Percentiles rank a stretch among this genome's conserved stretches.
These are phyloP conservation scores for Trichogramma evanescens DNA, from an alignment of 2,888 invertebrate genomes.

Conservation along the genomic window DNA sequence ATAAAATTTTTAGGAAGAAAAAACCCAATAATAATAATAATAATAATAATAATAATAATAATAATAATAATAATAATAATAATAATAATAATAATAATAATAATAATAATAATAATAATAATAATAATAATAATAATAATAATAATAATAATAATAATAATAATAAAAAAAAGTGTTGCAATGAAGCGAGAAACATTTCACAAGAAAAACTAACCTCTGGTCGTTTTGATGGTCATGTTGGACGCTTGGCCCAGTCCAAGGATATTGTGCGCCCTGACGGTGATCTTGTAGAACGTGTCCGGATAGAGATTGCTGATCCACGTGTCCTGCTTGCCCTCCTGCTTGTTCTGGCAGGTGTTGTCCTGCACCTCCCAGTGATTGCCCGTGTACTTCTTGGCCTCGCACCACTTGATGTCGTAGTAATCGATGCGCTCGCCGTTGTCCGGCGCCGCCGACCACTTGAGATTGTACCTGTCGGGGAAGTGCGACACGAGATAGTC, in stretches of 20 bases:
- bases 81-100: background rate
- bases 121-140: background rate
- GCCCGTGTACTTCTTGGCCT: conserved; percentile 62
- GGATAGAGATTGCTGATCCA: conserved; percentile 65
- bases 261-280: conserved; percentile 76
- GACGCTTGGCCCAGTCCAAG: conserved; percentile 77
- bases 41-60: background rate
- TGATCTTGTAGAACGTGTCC: conserved; percentile 77
- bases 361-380: conserved; percentile 57
- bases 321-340: conserved; percentile 58
- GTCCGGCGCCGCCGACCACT: conserved; percentile 79
- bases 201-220: conserved; percentile 68
- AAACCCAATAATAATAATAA: background rate
- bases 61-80: conserved; percentile 1
- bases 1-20: background rate
- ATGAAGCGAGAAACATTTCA: background rate
- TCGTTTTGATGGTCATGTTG: conserved; percentile 73
- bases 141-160: background rate
- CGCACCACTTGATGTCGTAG: conserved; percentile 75
- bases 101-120: background rate
- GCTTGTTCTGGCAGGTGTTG: conserved; percentile 55
- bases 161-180: conserved; percentile 1
- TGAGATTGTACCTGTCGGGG: conserved; percentile 71
- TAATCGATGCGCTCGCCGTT: conserved; percentile 83
- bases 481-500: conserved; percentile 54